Percentiles rank a stretch among this genome's conserved stretches.
phyloP scores from a whole-genome alignment of 2,113 vertebrate genomes.

The Clarias batrachus region DNA sequence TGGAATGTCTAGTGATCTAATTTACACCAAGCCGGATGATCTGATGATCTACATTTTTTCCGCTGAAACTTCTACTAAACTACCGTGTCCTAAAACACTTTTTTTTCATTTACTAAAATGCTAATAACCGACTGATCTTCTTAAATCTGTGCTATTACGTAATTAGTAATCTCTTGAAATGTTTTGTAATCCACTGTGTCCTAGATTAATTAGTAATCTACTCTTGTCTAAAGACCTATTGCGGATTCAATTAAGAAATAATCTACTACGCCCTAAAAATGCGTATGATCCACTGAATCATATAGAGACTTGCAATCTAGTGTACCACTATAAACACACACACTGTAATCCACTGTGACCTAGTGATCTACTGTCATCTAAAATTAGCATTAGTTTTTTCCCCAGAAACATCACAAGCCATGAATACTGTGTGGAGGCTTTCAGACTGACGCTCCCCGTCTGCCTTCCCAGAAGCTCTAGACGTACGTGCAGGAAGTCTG shows the following conservation, averaged over 20 bases:
- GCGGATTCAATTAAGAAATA: not conserved
- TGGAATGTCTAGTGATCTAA: too few species aligned
- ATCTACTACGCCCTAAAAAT: not conserved
- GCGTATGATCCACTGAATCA: not conserved
- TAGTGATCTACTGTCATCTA: not conserved
- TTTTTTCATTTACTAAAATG: too few species aligned
- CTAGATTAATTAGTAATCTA: not conserved
- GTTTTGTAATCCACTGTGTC: not conserved
- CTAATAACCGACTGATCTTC: too few species aligned
- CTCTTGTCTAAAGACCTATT: not conserved
- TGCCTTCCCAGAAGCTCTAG: slow-evolving; percentile 3
- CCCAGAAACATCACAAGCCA: not conserved
- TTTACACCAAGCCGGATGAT: too few species aligned
- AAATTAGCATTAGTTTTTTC: not conserved
- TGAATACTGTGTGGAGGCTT: not conserved
- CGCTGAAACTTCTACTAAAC: not conserved
- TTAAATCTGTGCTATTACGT: too few species aligned
- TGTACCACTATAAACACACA: not conserved
- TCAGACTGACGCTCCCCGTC: not conserved
- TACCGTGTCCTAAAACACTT: not conserved
- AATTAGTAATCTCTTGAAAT: not conserved
- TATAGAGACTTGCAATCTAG: not conserved
- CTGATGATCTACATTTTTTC: too few species aligned
- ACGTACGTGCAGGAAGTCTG: not conserved
- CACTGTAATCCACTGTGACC: too few species aligned